Evolutionary conservation across 2,888 invertebrate species (phyloP), one percentile per base, ranked within the genome.

Genomic region (Hylaea fasciaria): DNA sequence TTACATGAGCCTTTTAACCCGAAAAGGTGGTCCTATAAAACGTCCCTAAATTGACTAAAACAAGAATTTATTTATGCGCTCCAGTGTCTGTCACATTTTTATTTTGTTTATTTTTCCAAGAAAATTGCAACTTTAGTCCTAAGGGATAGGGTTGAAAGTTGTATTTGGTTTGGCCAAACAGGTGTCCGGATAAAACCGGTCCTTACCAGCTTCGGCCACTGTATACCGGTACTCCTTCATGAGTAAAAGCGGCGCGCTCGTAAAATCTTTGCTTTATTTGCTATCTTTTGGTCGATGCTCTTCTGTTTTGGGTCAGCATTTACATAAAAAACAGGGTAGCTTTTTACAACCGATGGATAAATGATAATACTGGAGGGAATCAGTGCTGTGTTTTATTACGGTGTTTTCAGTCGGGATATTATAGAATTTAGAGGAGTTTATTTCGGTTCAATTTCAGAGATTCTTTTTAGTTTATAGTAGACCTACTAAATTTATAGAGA

Each of bases 261-360:
- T 62, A 64, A 73, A 72, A 66, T 63, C 62, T 48, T 43, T 44
- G 56, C 63, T 59, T 62, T 58, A 71, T 69, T 59, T 68, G 56
- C 60, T 64, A 72, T 70, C 72, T 65, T 47, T 52, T 62, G 70
- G 64, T 65, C 63, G 66, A 65, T 69, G 44, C 44, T 54, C 54
- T 50, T 67, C 66, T 50, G 65, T 70, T 65, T 65, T 57, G 56
- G 66, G 61, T 67, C 61, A 57, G 51, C 57, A 65, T 72, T 70
- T 58, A 57, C 73, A 64, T 68, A 66, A 58, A 66, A 58, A 62
- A 65, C 51, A 41, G 55, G 54, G 51, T 49, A 40, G 43, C 17
- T 62, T 61, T n/a, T 58, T 50, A 60, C 45, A 50, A 49, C 35
- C 47, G 28, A 60, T 48, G 49, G 53, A 59, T 59, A 59, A 48